A percentile compares a stretch with the other conserved stretches of the same genome.
Conservation (phyloP, 2,113 vertebrate species). For the Ictidomys tridecemlineatus region DNA sequence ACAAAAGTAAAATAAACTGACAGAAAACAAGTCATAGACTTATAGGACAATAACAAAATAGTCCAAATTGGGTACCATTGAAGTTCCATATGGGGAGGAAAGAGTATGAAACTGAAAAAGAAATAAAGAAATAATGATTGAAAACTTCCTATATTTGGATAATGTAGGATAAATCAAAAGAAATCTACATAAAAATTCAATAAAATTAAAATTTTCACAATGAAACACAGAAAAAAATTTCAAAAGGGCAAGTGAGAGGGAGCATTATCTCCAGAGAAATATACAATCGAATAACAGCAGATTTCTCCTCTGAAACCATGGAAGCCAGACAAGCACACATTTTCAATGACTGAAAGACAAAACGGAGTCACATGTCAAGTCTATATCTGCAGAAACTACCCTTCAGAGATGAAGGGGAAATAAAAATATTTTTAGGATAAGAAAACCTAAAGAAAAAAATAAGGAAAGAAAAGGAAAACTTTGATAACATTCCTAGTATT, state of each 20-base stretch:
- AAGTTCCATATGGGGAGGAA: neutral
- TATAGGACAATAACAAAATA: neutral
- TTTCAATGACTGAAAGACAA: neutral
- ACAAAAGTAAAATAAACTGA: neutral
- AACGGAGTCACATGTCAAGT: neutral
- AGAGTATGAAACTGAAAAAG: neutral
- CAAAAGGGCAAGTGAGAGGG: neutral
- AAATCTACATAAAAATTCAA: neutral
- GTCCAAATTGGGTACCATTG: neutral
- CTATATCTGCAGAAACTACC: neutral
- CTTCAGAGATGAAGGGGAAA: neutral
- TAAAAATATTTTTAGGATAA: too few species aligned
- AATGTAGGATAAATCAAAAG: neutral
- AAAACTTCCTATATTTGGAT: neutral
- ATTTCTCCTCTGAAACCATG: neutral
- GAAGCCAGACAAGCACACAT: neutral
- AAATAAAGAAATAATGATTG: neutral
- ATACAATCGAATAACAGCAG: neutral
- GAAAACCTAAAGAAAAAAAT: neutral
- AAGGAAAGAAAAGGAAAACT: too few species aligned
- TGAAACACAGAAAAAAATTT: neutral
- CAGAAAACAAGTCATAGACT: neutral
- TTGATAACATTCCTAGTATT: neutral
- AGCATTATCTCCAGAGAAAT: neutral
- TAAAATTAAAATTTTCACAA: neutral